phyloP scores from a whole-genome alignment of 2,797 vertebrate species.

The Atherinosoma microstoma region DNA sequence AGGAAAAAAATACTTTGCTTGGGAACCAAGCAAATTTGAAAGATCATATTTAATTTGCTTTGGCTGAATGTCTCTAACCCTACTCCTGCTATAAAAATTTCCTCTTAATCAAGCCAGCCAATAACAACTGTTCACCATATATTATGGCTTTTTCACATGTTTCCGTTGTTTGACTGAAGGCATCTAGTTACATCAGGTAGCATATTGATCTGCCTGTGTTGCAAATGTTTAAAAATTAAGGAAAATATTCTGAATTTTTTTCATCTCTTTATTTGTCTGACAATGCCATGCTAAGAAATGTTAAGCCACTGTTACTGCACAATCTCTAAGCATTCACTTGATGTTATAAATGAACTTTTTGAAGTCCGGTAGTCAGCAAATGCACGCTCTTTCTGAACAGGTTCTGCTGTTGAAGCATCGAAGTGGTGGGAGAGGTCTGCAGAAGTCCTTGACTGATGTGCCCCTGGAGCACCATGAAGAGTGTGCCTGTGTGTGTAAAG shows the following conservation, averaged over 20 bases:
- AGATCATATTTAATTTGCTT: slow-evolving; percentile 9
- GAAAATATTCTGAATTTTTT: not conserved
- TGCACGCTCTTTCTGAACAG: slow-evolving; percentile 67
- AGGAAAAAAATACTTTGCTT: not conserved
- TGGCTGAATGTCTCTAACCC: not conserved
- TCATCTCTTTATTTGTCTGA: not conserved
- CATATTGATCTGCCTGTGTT: not conserved
- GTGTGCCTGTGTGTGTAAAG: slow-evolving; percentile 94
- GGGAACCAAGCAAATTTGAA: not conserved
- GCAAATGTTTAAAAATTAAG: not conserved
- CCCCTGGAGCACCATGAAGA: slow-evolving; percentile 96
- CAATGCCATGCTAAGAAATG: not conserved
- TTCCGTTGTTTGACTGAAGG: not conserved
- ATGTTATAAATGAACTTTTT: not conserved
- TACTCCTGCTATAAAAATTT: not conserved
- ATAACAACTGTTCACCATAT: not conserved
- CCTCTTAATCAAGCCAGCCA: not conserved
- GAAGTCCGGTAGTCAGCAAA: not conserved
- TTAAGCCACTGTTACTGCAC: not conserved
- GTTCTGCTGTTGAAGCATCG: slow-evolving; percentile 94
- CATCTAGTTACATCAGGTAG: not conserved
- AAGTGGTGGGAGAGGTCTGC: slow-evolving; percentile 86
- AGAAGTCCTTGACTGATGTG: slow-evolving; percentile 95
- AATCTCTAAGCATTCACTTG: not conserved
- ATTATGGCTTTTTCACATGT: not conserved